Percentiles rank a stretch among this genome's conserved stretches.
phyloP scores from a whole-genome alignment of 2,113 vertebrate genomes.

The Lethenteron camtschaticum region DNA sequence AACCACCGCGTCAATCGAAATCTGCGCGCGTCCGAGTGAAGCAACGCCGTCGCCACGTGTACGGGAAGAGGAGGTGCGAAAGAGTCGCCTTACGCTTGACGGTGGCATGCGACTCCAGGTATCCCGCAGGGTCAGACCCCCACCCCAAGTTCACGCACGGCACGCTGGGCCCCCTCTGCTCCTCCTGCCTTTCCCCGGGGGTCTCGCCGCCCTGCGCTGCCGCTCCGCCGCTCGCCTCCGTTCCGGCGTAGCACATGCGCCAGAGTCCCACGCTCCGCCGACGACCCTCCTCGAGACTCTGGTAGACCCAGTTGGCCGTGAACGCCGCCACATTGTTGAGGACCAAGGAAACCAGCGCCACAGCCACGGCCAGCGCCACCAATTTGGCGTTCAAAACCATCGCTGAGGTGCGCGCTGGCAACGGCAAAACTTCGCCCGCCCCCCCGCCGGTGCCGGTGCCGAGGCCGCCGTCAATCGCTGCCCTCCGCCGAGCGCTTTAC shows the following conservation, averaged over 20 bases:
- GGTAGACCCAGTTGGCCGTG: constrained; percentile 77
- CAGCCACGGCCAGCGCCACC: constrained; percentile 61
- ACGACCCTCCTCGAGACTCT: constrained; percentile 59
- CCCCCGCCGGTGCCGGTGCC: too few species aligned
- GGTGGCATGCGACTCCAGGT: constrained; percentile 74
- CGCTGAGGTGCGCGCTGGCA: not conserved
- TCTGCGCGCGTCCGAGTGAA: too few species aligned
- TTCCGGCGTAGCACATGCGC: constrained; percentile 50
- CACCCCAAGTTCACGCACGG: constrained; percentile 53
- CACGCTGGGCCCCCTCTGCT: constrained; percentile 16
- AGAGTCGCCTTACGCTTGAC: constrained; percentile 62
- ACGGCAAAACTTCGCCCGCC: too few species aligned
- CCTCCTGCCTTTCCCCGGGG: constrained; percentile 21
- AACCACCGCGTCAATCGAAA: too few species aligned
- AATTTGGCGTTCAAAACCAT: constrained; percentile 25
- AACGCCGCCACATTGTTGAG: constrained; percentile 80
- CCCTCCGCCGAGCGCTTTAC: too few species aligned
- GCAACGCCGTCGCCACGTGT: too few species aligned
- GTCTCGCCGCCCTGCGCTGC: constrained; percentile 15
- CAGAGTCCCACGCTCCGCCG: constrained; percentile 78
- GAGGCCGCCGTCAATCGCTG: too few species aligned
- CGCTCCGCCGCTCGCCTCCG: constrained; percentile 29
- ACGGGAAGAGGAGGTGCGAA: too few species aligned
- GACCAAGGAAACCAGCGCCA: constrained; percentile 69
- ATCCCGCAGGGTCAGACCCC: constrained; percentile 63